Evolutionary conservation across 2,113 vertebrate genomes (phyloP), one percentile per base, ranked within the genome.

Genomic region (Desmodus rotundus): DNA sequence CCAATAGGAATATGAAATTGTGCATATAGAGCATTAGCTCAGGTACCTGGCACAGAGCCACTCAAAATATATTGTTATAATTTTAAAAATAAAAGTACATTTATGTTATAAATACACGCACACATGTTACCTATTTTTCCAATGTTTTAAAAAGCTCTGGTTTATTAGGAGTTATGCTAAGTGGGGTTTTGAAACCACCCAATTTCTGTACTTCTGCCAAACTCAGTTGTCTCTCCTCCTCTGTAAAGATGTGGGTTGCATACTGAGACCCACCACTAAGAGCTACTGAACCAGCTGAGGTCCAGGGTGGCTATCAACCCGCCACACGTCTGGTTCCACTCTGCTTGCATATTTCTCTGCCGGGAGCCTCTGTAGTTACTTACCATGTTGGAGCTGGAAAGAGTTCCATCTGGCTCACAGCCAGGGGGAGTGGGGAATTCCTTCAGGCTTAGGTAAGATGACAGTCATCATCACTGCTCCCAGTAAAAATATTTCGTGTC

Each of bases 331-430:
- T 31, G 85, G 5, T 7, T 6, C 82, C 7, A 6, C 36, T 45
- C 47, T 47, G 41, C 36, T 91, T 43, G 38, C 86, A 88, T 52
- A n/a, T 22, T 28, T 76, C n/a, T 8, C 0, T 8, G 67, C n/a
- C 26, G 47, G 45, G 70, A 4, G 11, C 0, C 47, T 28, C 38
- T 20, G 0, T 45, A n/a, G 6, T 54, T 50, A 31, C 28, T 54
- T 50, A 31, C 26, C 22, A 0, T 3, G 28, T 76, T 84, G 90
- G 77, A 36, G 83, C 81, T 56, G 8, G 50, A 9, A 76, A 74
- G 26, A 65, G 17, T 15, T 84, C 72, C 78, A 56, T 56, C 26
- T 88, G 95, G 70, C 72, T n/a, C 1, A 14, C 19, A 45, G 67
- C 87, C 68, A 6, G 47, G 1, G 43, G 22, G 16, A 3, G 31